Evolutionary conservation across 2,888 invertebrate genomes (phyloP).

Genomic region (Epinotia demarniana): DNA sequence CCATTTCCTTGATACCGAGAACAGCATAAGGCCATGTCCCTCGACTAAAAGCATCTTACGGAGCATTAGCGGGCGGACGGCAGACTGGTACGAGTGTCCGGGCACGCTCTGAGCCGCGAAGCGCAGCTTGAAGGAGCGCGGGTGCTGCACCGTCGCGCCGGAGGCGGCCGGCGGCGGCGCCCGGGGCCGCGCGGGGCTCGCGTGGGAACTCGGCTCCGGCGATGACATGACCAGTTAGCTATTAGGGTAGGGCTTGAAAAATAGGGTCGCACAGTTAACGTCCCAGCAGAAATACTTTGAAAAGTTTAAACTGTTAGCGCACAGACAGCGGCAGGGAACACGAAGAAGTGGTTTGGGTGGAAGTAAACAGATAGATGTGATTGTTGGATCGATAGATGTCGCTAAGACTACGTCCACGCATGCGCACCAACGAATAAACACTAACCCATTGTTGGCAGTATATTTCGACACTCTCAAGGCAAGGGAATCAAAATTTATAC

Average conservation of each 20-base stretch:
- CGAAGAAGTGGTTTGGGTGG: not conserved
- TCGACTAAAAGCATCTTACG: conserved; percentile 56
- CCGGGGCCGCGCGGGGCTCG: conserved; percentile 36
- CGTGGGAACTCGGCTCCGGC: conserved; percentile 11
- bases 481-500: no score
- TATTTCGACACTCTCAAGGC: no score
- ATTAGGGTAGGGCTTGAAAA: not conserved
- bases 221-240: not conserved
- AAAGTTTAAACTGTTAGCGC: not conserved
- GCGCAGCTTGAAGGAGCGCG: conserved; percentile 71
- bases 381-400: conserved; percentile 29
- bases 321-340: not conserved
- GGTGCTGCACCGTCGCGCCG: conserved; percentile 46
- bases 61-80: conserved; percentile 67
- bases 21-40: no score
- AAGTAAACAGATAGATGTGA: not conserved
- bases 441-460: not conserved
- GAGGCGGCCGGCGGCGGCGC: conserved; percentile 16
- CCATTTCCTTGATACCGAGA: no score
- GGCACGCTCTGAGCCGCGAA: conserved; percentile 73
- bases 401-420: conserved; percentile 15
- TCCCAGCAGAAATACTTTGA: not conserved
- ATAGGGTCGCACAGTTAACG: not conserved
- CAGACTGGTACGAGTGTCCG: conserved; percentile 74
- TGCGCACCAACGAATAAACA: conserved; percentile 12